Base-by-base conservation (phyloP, 1,140 invertebrate genomes). In the Panagrolaimus sp. region DNA sequence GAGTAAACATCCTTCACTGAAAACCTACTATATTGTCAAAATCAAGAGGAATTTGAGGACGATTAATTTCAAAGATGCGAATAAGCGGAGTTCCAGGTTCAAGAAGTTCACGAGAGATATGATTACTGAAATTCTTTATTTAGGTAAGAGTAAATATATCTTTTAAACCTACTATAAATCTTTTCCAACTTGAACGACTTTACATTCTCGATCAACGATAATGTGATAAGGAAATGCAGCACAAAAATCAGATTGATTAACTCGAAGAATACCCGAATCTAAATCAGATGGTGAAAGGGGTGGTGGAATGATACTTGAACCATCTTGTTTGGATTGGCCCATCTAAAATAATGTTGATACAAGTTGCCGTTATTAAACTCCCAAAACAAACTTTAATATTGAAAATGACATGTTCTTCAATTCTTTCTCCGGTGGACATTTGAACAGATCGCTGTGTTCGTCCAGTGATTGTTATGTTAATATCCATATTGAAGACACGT, bases 211-310 rank as follows among this genome's bases (percentile, higher is more conserved):
- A 67, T 85, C 83, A 62, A 85, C 79, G 5, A 85, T 79, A 13
- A 85, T 74, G 68, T 85, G 84, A 68, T 85, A 85, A 0, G 84
- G 82, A 65, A 85, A 82, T 27, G 75, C 74, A 8, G 72, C 67
- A 27, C 51, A 57, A 20, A 57, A 63, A 45, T 65, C 42, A 14
- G 20, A 14, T 14, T 44, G 51, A 46, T 31, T 69, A 65, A 69
- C 47, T 44, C 16, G 63, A 23, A 27, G 42, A 2, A 23, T 23
- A 0, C 23, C 62, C 0, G 4, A 25, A 44, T 61, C 63, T 31
- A 64, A 25, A 16, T 64, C 63, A 20, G 63, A 23, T 43, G 63
- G 20, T 31, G 63, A 64, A 44, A 64, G 16, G 4, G 63, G 42
- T 5, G 42, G 42, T 0, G 63, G 63, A 13, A 64, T 64, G 7